Conservation (phyloP, 2,797 vertebrate genomes). For the Cuniculus paca region DNA sequence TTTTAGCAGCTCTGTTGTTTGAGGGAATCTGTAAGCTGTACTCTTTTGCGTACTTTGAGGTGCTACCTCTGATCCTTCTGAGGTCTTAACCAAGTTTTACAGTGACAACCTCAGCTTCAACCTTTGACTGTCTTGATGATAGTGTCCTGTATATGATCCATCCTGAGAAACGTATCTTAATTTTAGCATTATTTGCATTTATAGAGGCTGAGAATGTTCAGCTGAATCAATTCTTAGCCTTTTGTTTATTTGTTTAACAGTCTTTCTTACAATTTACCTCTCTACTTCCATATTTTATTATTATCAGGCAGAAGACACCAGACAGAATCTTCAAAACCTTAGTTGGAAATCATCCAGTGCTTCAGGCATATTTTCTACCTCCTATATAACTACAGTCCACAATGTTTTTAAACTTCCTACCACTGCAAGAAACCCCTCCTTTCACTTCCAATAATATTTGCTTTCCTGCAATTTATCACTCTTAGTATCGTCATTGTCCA, state of each 20-base stretch:
- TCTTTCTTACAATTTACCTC: not conserved
- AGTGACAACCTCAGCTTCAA: not conserved
- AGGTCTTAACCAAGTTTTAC: not conserved
- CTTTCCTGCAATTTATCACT: not conserved
- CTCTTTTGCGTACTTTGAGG: not conserved
- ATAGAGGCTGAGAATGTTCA: not conserved
- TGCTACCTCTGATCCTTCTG: not conserved
- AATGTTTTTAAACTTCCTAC: not conserved
- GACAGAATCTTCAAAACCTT: not conserved
- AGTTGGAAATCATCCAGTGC: not conserved
- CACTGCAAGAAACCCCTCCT: not conserved
- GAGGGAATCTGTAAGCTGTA: not conserved
- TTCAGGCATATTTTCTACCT: not conserved
- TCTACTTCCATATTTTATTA: constrained; percentile 12
- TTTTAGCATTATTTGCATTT: not conserved
- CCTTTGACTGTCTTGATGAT: not conserved
- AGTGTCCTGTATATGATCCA: not conserved
- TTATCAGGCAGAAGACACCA: constrained; percentile 14
- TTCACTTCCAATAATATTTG: not conserved
- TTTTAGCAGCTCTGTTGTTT: not conserved
- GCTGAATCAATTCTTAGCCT: not conserved
- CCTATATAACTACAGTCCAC: not conserved
- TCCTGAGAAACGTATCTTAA: constrained; percentile 39
- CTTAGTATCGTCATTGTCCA: not conserved
- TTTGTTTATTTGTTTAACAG: not conserved